phyloP scores from a whole-genome alignment of 1,140 invertebrate species.

The Rhynchophorus ferrugineus region DNA sequence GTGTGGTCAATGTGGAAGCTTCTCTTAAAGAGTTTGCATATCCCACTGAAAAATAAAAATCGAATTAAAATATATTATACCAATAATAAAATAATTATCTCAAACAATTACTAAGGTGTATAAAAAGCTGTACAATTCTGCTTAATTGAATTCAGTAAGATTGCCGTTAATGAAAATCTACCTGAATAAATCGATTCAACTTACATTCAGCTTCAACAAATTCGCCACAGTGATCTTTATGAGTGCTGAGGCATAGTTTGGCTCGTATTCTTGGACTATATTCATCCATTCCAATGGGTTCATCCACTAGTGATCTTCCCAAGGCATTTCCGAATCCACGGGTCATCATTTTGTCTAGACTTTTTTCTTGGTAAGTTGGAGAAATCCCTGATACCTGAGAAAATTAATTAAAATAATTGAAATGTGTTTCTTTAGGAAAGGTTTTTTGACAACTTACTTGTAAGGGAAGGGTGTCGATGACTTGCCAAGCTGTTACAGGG shows the following conservation, averaged over 20 bases:
- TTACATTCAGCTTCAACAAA: conserved; percentile 74
- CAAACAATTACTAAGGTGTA: too few species aligned
- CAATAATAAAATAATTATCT: too few species aligned
- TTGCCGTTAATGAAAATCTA: too few species aligned
- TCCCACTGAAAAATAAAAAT: conserved; percentile 53
- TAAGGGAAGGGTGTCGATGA: conserved; percentile 60
- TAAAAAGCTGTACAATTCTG: too few species aligned
- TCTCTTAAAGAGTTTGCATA: conserved; percentile 65
- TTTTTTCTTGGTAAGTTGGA: conserved; percentile 59
- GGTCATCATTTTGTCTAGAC: conserved; percentile 47
- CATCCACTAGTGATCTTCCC: conserved; percentile 46
- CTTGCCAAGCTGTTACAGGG: conserved; percentile 55
- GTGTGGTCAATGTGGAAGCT: conserved; percentile 64
- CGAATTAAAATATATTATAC: neutral
- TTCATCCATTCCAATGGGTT: conserved; percentile 48
- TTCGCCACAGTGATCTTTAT: conserved; percentile 73
- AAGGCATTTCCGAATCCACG: conserved; percentile 31
- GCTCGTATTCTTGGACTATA: conserved; percentile 62
- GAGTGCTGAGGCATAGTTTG: conserved; percentile 68
- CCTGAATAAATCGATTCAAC: conserved; percentile 40
- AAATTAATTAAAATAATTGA: neutral
- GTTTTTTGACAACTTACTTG: conserved; percentile 38
- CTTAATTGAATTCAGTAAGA: too few species aligned
- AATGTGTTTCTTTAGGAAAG: neutral
- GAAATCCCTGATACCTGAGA: conserved; percentile 51